These are phyloP conservation scores for Epizoanthus scotinus DNA, from an alignment of 92 coral and sea anemone species.

Conservation along the genomic window DNA sequence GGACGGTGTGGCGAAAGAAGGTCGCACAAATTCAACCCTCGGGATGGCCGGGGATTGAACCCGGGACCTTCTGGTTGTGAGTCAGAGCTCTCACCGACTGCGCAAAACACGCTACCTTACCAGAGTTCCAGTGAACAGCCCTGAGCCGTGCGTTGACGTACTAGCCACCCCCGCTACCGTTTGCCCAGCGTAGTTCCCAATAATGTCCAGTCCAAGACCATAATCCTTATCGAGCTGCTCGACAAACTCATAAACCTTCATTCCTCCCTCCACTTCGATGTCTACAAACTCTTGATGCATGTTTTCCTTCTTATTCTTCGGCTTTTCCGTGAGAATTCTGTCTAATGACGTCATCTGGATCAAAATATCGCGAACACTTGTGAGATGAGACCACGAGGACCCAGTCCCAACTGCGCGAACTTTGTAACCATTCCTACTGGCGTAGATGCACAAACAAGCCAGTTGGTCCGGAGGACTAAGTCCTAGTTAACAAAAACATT, in stretches of 20 bases:
- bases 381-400: constrained; percentile 74
- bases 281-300: constrained; percentile 42
- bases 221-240: constrained; percentile 57
- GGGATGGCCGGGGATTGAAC: too few species aligned
- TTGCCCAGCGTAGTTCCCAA: constrained; percentile 77
- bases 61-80: too few species aligned
- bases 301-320: constrained; percentile 49
- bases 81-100: too few species aligned
- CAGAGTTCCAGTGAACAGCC: constrained; percentile 65
- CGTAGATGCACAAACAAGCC: constrained; percentile 66
- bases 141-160: constrained; percentile 74
- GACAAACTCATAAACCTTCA: constrained; percentile 59
- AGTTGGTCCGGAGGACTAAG: constrained; percentile 59
- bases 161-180: constrained; percentile 75
- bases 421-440: constrained; percentile 58
- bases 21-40: too few species aligned
- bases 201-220: constrained; percentile 67
- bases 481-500: constrained; percentile 15
- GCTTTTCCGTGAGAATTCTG: constrained; percentile 62
- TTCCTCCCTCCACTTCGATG: constrained; percentile 77
- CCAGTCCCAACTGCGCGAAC: constrained; percentile 80
- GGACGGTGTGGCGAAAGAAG: too few species aligned
- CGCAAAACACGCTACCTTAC: constrained; percentile 51
- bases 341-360: constrained; percentile 70
- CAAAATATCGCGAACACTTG: constrained; percentile 73